Evolutionary conservation across 2,888 invertebrate species (phyloP).

Genomic region (Sminthurides aquaticus): DNA sequence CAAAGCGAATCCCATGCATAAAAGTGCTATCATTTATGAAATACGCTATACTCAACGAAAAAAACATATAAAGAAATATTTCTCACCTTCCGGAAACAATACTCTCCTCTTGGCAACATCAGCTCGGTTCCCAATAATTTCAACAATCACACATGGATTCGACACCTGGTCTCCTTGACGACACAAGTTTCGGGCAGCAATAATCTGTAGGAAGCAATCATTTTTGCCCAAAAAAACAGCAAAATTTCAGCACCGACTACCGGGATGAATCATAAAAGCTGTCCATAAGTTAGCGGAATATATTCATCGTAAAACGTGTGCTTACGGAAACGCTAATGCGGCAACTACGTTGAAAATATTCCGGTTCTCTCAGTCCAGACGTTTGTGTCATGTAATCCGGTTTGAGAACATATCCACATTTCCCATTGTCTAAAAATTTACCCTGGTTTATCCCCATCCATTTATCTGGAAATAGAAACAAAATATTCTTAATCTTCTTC

Average conservation of each 20-base stretch:
- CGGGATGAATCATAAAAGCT: too few relatives aligned
- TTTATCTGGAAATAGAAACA: conserved; percentile 1
- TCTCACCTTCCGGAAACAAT: neutral
- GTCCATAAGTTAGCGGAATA: neutral
- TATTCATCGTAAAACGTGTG: neutral
- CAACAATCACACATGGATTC: neutral
- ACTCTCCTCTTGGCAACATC: neutral
- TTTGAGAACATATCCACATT: conserved; percentile 1
- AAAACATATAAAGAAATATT: neutral
- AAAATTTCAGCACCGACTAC: too few relatives aligned
- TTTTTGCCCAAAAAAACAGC: too few relatives aligned
- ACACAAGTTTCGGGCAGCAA: neutral
- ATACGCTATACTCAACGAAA: neutral
- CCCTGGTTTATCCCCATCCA: conserved; percentile 4
- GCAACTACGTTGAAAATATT: neutral
- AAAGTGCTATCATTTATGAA: neutral
- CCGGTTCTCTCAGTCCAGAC: neutral
- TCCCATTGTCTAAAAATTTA: neutral
- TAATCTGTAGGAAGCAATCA: neutral
- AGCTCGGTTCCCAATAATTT: neutral
- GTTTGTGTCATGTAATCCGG: neutral
- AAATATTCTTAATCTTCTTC: too few relatives aligned
- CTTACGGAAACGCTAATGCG: neutral
- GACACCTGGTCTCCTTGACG: neutral
- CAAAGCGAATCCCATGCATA: neutral